Evolutionary conservation across 2,113 vertebrate species (phyloP).

Genomic region (Chloropsis hardwickii): DNA sequence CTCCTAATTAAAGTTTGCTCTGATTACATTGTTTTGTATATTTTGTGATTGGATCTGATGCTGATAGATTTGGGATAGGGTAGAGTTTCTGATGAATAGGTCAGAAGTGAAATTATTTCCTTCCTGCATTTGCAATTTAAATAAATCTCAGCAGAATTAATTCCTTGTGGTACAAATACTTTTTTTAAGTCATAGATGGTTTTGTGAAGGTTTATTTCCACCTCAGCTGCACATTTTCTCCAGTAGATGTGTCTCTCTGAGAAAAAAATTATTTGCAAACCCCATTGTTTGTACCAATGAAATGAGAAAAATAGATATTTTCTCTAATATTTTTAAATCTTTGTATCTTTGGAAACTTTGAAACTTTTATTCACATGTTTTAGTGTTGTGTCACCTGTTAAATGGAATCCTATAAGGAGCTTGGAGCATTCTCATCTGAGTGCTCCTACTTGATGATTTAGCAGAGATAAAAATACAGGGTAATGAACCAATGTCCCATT

Average conservation of each 20-base stretch:
- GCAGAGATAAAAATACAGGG: not conserved
- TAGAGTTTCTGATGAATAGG: constrained; percentile 12
- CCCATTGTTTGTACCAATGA: not conserved
- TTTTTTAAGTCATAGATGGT: not conserved
- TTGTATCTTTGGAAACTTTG: not conserved
- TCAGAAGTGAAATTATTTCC: constrained; percentile 13
- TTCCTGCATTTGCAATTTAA: constrained; percentile 27
- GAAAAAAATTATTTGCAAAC: not conserved
- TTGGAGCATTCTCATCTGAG: not conserved
- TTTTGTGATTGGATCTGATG: not conserved
- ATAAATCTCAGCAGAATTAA: constrained; percentile 22
- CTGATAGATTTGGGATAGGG: not conserved
- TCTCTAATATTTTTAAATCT: not conserved
- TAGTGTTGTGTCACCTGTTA: not conserved
- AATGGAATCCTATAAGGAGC: not conserved
- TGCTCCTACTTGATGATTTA: not conserved
- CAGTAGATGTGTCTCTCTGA: not conserved
- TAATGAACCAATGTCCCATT: not conserved
- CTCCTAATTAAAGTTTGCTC: constrained; percentile 18
- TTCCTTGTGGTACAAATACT: not conserved
- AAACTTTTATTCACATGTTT: not conserved
- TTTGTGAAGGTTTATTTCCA: not conserved
- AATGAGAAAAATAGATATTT: not conserved
- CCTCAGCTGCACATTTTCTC: not conserved
- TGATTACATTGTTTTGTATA: constrained; percentile 13